A percentile compares a stretch with the other conserved stretches of the same genome.
Evolutionary conservation across 92 coral and sea anemone species (phyloP).

Genomic region (Chrysogorgia sp.): DNA sequence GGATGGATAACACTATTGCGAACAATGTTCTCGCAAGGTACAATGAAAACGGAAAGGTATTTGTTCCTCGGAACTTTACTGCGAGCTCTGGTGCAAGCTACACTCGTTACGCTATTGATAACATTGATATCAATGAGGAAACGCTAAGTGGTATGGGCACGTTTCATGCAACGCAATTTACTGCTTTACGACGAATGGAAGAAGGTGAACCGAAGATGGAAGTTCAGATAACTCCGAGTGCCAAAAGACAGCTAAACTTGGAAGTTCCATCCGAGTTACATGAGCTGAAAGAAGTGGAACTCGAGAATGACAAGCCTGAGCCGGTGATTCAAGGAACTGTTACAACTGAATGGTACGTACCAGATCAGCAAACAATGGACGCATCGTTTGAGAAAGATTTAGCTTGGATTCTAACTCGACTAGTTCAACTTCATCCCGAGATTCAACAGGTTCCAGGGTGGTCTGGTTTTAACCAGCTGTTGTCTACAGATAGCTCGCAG

Average conservation of each 20-base stretch:
- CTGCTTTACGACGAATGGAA: constrained; percentile 47
- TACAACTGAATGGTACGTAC: constrained; percentile 40
- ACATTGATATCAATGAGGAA: constrained; percentile 60
- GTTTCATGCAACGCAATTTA: constrained; percentile 58
- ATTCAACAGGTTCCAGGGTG: constrained; percentile 61
- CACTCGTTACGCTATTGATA: constrained; percentile 56
- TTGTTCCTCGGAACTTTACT: constrained; percentile 59
- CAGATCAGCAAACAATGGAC: constrained; percentile 48
- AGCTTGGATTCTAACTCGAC: constrained; percentile 53
- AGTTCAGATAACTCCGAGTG: constrained; percentile 46
- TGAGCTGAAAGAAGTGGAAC: constrained; percentile 47
- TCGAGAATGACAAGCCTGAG: constrained; percentile 53
- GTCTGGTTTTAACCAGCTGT: constrained; percentile 64
- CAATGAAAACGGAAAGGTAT: constrained; percentile 64
- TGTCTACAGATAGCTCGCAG: constrained; percentile 33
- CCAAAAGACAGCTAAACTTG: constrained; percentile 58
- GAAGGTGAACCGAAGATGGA: constrained; percentile 45
- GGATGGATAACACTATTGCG: constrained; percentile 60
- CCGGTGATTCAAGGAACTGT: constrained; percentile 48
- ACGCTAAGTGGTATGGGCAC: constrained; percentile 63
- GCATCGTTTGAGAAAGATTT: constrained; percentile 61
- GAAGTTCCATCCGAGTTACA: constrained; percentile 61
- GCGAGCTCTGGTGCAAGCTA: constrained; percentile 27
- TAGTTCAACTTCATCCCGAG: constrained; percentile 47
- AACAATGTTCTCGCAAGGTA: constrained; percentile 57